phyloP scores from a whole-genome alignment of 2,888 invertebrate genomes.

The Lepetodrilus schrolli region DNA sequence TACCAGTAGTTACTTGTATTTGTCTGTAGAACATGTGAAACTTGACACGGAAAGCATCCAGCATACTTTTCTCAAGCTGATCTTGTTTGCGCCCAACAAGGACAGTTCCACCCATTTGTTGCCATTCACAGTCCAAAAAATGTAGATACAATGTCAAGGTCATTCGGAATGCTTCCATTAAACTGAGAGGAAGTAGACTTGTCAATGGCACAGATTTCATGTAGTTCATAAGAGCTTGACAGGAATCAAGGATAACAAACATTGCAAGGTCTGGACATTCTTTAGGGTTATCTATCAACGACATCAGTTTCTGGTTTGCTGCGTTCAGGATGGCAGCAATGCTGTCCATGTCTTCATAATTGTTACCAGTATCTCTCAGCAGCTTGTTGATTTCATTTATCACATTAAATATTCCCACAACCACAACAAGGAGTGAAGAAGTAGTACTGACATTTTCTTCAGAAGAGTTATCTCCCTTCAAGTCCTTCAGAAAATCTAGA shows the following conservation, averaged over 20 bases:
- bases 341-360: neutral
- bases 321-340: neutral
- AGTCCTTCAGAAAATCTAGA: neutral
- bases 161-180: neutral
- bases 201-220: neutral
- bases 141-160: conserved; percentile 7
- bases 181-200: neutral
- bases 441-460: neutral
- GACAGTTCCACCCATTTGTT: neutral
- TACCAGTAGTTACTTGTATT: neutral
- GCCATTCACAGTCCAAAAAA: neutral
- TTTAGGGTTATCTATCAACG: neutral
- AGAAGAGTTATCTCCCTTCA: neutral
- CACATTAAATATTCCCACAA: neutral
- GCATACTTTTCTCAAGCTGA: conserved; percentile 14
- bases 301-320: neutral
- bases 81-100: neutral
- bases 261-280: neutral
- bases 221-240: neutral
- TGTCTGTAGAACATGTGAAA: conserved; percentile 11
- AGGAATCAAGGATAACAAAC: neutral
- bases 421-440: neutral
- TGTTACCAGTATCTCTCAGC: too few species aligned
- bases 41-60: conserved; percentile 18
- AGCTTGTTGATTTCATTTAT: neutral